Evolutionary conservation across 2,797 vertebrate species (phyloP).

Genomic region (Dryobates pubescens): DNA sequence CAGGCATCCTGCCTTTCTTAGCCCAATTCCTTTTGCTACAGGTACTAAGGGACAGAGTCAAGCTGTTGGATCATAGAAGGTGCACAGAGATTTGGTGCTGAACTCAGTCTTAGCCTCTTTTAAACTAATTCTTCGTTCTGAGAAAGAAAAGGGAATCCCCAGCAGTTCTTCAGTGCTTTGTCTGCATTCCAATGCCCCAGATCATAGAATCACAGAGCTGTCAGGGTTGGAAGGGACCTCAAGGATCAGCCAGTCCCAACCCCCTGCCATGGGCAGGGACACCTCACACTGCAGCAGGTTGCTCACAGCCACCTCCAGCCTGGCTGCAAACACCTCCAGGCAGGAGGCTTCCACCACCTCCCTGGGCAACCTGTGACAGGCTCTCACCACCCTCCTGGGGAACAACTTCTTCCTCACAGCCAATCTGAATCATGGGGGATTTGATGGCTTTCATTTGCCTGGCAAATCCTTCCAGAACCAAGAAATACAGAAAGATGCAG

Average conservation of each 20-base stretch:
- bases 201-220: no score
- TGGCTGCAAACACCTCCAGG: no score
- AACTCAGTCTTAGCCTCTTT: neutral
- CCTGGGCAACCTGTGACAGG: no score
- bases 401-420: no score
- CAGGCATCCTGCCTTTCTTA: neutral
- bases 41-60: neutral
- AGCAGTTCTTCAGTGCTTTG: neutral
- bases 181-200: neutral
- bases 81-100: neutral
- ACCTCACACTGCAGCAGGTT: no score
- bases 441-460: conserved; percentile 53
- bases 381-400: no score
- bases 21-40: neutral
- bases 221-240: no score
- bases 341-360: no score
- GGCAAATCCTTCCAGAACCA: conserved; percentile 20
- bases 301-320: no score
- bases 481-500: neutral
- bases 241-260: no score
- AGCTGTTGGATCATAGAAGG: neutral
- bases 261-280: no score
- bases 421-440: neutral
- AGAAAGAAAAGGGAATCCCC: neutral
- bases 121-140: neutral